These are phyloP conservation scores for Chouioia cunea DNA, from an alignment of 2,888 invertebrate genomes.

Conservation along the genomic window DNA sequence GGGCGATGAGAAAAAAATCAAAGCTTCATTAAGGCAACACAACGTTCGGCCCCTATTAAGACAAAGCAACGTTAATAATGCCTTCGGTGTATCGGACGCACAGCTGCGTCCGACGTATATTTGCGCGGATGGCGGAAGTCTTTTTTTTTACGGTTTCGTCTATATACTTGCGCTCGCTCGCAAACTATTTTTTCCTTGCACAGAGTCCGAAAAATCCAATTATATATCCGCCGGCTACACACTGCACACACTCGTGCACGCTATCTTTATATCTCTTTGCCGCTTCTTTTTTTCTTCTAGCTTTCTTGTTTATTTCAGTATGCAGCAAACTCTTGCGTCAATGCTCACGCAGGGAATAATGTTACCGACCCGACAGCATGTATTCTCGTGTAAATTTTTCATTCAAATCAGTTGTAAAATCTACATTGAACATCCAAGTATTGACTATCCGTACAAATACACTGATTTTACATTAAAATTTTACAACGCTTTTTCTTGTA, in stretches of 20 bases:
- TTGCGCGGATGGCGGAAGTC: conserved; percentile 4
- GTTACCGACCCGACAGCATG: conserved; percentile 4
- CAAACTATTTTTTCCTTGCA: conserved; percentile 23
- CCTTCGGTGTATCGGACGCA: conserved; percentile 17
- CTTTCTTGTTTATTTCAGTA: not conserved
- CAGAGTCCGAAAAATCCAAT: conserved; percentile 40
- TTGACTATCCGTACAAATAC: too few species aligned
- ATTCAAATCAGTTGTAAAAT: not conserved
- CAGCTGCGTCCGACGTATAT: conserved; percentile 37
- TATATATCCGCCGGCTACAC: conserved; percentile 24
- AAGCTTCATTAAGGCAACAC: conserved; percentile 42
- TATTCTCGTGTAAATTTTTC: conserved; percentile 6
- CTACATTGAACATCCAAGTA: too few species aligned
- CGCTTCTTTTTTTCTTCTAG: not conserved
- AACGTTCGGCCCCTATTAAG: conserved; percentile 33
- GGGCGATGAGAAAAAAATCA: conserved; percentile 26
- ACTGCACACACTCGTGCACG: not conserved
- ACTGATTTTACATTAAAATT: too few species aligned
- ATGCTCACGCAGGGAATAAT: not conserved
- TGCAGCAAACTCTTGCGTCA: too few species aligned
- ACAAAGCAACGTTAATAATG: conserved; percentile 47
- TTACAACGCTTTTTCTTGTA: too few species aligned
- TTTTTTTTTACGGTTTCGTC: not conserved
- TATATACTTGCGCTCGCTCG: not conserved
- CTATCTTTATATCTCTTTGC: conserved; percentile 7